Conservation (phyloP, 2,888 invertebrate genomes). For the Drymonia ruficornis region DNA sequence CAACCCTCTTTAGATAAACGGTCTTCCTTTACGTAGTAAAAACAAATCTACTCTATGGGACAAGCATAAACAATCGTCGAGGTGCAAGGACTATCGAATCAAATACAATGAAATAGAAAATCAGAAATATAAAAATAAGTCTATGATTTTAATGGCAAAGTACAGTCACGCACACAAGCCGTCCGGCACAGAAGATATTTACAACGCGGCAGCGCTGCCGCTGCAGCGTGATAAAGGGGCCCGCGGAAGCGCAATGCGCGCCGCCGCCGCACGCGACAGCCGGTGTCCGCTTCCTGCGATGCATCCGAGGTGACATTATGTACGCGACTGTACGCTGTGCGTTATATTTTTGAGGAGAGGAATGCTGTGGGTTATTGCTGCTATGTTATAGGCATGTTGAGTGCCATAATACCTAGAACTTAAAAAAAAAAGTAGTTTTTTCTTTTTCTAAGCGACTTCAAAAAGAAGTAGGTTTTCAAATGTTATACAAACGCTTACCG, state of each 20-base stretch:
- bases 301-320: slow-evolving; percentile 34
- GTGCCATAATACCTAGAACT: too few relatives aligned
- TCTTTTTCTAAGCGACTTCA: too few relatives aligned
- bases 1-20: too few relatives aligned
- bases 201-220: slow-evolving; percentile 4
- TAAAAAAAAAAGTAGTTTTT: too few relatives aligned
- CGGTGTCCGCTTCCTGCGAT: slow-evolving; percentile 48
- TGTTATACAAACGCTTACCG: too few relatives aligned
- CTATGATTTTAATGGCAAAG: background rate
- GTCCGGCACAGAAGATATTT: slow-evolving; percentile 30
- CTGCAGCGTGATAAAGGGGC: slow-evolving; percentile 19
- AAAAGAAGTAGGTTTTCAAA: too few relatives aligned
- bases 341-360: slow-evolving; percentile 11
- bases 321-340: slow-evolving; percentile 38
- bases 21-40: too few relatives aligned
- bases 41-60: too few relatives aligned
- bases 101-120: too few relatives aligned
- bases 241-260: slow-evolving; percentile 44
- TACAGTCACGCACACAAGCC: slow-evolving; percentile 25
- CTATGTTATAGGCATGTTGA: background rate
- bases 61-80: too few relatives aligned
- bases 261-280: slow-evolving; percentile 50
- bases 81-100: too few relatives aligned
- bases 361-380: slow-evolving; percentile 21
- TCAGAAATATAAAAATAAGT: background rate